Base-by-base conservation (phyloP, 2,113 vertebrate genomes). In the Heliornis fulica region DNA sequence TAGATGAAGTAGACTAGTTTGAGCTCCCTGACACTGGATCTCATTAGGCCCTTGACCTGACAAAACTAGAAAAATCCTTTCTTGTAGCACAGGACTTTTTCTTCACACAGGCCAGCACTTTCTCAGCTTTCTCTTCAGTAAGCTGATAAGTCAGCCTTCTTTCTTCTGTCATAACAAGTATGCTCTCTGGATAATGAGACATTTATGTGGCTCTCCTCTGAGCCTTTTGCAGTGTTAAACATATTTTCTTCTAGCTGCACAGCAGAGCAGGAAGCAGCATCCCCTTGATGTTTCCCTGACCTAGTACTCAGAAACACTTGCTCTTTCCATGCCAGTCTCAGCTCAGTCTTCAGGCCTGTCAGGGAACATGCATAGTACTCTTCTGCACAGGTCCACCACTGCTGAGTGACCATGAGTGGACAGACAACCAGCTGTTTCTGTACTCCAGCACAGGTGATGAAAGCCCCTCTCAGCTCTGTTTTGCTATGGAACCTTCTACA, bases 301-400 rank as follows among this genome's bases (percentile, higher is more conserved):
- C 13, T n/a, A 3, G 5, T 72, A 23, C 25, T 70, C 5, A 1
- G 3, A 32, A n/a, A 31, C 15, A 31, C 11, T 61, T 53, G 13
- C 7, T 57, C 4, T 71, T 87, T 65, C 65, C 2, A 0, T 21
- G 9, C 22, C 1, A 2, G 31, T 22, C 23, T 10, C 18, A 32
- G 38, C 19, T 75, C 13, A 32, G 32, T 32, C 6, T 7, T 19
- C 32, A 32, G 36, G 19, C 17, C 20, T 46, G 23, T 40, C 45
- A 60, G 38, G 53, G 13, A 65, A 5, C 3, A 1, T 8, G 28
- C 14, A 11, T 0, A 0, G 5, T 3, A 14, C 31, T 71, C 25
- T 16, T 14, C 34, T 50, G 38, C 21, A 15, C 14, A 29, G 7
- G 16, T 82, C 23, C 25, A 23, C 16, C 10, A 8, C n/a, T 21